These are phyloP conservation scores for Mirza zaza DNA, from an alignment of 2,113 vertebrate species.

Conservation along the genomic window DNA sequence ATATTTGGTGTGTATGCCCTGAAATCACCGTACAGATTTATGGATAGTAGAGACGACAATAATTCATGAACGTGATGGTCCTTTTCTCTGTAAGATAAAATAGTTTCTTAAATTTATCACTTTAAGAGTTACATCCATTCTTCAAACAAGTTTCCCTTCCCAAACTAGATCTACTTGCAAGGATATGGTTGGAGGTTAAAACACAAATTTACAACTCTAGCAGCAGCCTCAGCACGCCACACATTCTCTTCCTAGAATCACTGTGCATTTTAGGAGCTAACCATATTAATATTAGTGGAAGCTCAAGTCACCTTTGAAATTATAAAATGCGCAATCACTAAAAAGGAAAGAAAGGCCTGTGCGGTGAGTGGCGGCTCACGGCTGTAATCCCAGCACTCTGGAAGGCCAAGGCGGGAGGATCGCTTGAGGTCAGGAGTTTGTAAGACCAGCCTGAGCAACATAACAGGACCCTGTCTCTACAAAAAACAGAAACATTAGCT, in stretches of 20 bases:
- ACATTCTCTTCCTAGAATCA: neutral
- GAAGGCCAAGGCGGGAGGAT: no score
- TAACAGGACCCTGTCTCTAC: no score
- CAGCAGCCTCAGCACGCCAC: accelerated
- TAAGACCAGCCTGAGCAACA: no score
- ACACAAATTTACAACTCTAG: neutral
- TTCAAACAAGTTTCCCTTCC: neutral
- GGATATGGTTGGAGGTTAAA: neutral
- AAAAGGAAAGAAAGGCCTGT: no score
- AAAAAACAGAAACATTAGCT: no score
- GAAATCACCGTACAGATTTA: neutral
- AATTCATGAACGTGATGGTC: neutral
- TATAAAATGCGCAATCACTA: neutral
- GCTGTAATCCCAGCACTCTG: no score
- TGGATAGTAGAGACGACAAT: neutral
- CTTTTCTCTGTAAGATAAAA: neutral
- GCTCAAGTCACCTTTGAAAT: neutral
- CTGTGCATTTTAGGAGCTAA: neutral
- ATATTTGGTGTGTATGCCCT: neutral
- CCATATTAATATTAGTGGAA: neutral
- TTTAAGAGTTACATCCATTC: neutral
- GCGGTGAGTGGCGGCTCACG: no score
- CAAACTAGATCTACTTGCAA: neutral
- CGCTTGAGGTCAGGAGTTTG: no score
- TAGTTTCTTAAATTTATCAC: neutral